These are phyloP conservation scores for Lamproptera curius DNA, from an alignment of 2,888 invertebrate genomes.

Conservation along the genomic window DNA sequence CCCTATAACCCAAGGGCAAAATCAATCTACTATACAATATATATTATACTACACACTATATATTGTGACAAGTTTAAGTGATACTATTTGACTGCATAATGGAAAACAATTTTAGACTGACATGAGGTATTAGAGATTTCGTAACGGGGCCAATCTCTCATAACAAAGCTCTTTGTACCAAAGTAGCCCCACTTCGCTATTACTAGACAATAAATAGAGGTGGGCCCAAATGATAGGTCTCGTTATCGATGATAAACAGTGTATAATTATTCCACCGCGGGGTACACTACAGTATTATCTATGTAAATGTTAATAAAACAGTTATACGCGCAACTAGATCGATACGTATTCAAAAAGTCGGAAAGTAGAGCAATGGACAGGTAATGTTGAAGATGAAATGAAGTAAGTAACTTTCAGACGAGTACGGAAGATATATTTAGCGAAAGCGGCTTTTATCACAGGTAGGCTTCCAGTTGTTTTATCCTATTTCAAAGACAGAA, in stretches of 20 bases:
- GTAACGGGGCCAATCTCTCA: conserved; percentile 37
- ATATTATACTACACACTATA: too few species aligned
- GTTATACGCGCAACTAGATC: neutral
- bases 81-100: neutral
- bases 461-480: too few species aligned
- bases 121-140: neutral
- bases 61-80: neutral
- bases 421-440: too few species aligned
- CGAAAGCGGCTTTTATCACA: too few species aligned
- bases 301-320: conserved; percentile 16
- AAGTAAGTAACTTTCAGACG: too few species aligned
- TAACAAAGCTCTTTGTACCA: conserved; percentile 60
- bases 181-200: conserved; percentile 45
- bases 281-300: conserved; percentile 5
- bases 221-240: conserved; percentile 27
- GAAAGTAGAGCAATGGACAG: too few species aligned
- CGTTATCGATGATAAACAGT: conserved; percentile 21
- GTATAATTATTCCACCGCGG: conserved; percentile 19
- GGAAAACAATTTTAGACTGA: neutral
- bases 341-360: too few species aligned
- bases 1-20: too few species aligned
- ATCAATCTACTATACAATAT: too few species aligned
- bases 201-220: conserved; percentile 35
- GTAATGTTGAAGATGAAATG: too few species aligned
- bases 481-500: too few species aligned